phyloP scores from a whole-genome alignment of 1,140 invertebrate genomes.

The Tetramorium parvispinum region DNA sequence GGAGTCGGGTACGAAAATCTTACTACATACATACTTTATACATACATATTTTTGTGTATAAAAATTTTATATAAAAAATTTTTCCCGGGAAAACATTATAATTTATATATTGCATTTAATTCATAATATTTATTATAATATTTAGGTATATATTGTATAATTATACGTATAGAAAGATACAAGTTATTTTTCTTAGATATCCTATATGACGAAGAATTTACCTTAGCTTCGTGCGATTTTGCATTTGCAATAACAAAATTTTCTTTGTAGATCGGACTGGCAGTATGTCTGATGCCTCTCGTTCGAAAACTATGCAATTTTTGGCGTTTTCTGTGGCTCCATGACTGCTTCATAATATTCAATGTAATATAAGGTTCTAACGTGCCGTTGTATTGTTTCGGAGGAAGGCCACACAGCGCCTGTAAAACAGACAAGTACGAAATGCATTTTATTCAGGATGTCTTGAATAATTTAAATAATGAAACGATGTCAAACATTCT shows the following conservation, averaged over 20 bases:
- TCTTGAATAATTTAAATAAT: neutral
- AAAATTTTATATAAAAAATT: too few relatives aligned
- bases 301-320: constrained; percentile 83
- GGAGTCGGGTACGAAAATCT: too few relatives aligned
- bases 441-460: neutral
- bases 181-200: neutral
- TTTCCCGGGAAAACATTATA: too few relatives aligned
- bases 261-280: constrained; percentile 83
- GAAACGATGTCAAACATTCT: neutral
- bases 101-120: too few relatives aligned
- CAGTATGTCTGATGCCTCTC: constrained; percentile 81
- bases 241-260: constrained; percentile 83
- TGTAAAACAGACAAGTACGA: constrained; percentile 55
- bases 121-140: too few relatives aligned
- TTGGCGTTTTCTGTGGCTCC: constrained; percentile 81
- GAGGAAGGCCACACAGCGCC: constrained; percentile 82
- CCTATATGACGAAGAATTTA: constrained; percentile 44
- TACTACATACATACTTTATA: too few relatives aligned
- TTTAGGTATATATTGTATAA: too few relatives aligned
- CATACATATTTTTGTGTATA: too few relatives aligned
- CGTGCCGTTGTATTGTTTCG: constrained; percentile 83
- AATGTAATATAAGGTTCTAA: constrained; percentile 83
- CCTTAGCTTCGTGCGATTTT: constrained; percentile 81
- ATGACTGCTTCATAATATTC: constrained; percentile 82
- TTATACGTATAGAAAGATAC: too few relatives aligned